Base-by-base conservation (phyloP, 2,113 vertebrate genomes). In the Carassius carassius region DNA sequence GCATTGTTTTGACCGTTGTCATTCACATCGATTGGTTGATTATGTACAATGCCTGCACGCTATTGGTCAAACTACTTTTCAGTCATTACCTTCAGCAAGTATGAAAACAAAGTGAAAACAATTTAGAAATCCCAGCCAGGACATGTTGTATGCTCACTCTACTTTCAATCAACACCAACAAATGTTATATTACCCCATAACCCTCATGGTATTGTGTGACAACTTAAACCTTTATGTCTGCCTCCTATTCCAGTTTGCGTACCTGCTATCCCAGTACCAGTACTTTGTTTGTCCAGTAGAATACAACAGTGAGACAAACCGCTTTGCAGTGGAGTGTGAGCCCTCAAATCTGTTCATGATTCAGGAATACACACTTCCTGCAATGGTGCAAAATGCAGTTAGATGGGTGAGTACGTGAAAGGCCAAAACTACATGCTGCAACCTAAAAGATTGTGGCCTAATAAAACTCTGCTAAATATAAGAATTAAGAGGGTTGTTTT, bases 201-300 rank as follows among this genome's bases (percentile, higher is more conserved):
- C 4, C 35, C 67, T 41, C 67, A 6, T 37, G 35, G 37, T 41
- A 70, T 10, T 60, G 56, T 60, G 56, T n/a, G 19, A 70, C 9
- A 41, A 70, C 17, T 41, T n/a, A 41, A 70, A n/a, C 67, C 10
- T 41, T 70, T 11, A 70, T 3, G 35, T 41, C 37, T 76, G 41
- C 51, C 88, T 91, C 78, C 80, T 86, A 87, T 51, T 87, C 16
- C 92, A 99, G 98, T 95, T 95, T 89, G 96, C 98, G 72, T 97
- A 96, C 86, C 88, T 99, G 65, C 91, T 99, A 81, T 94, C 96
- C 79, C 97, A 96, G 84, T 94, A 98, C 92, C 96, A 98, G 90
- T 97, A 97, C 93, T 99, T 98, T 79, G 96, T 98, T 81, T 99
- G 98, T 90, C 97, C 98, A 0, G 95, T 98, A 91, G 98, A 97